Base-by-base conservation (phyloP, 2,113 vertebrate genomes). In the Isichthys henryi region DNA sequence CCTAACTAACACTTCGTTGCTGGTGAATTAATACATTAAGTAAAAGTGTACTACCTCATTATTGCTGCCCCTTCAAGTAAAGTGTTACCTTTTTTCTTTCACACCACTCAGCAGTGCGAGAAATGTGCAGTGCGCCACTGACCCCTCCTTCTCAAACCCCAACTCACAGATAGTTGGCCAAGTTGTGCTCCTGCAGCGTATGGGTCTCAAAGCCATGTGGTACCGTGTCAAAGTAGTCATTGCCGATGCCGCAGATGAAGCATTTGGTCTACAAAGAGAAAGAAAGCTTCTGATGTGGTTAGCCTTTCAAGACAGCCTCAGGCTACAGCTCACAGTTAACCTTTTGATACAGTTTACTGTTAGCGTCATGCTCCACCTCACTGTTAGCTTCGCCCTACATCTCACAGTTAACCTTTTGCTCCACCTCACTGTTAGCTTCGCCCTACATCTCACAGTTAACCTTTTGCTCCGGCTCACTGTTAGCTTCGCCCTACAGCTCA, bases 171-270 rank as follows among this genome's bases (percentile, higher is more conserved):
- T 99, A 99, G 95, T 99, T 99, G 92, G 98, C 98, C 92, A 99
- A 92, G 94, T 99, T 99, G 97, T 99, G 98, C 94, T 99, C 98
- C 95, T 99, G 98, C 35, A 99, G 93, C 0, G 98, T 99, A 94
- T 99, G 98, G 17, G 98, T 99, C 94, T 99, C 98, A 93, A 99
- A 99, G 93, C 98, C 98, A 7, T 99, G 98, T n/a, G 98, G 98
- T 86, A 99, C 98, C 0, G 98, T 99, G 94, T 99, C 98, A 83
- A 99, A 99, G 94, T 99, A 99, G 92, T 99, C 98, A 15, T 99
- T 99, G 90, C 98, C 98, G 88, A 99, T 99, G 56, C 98, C 98
- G 92, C 98, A 99, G 94, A 99, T 99, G 93, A 99, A 99, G 93
- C 98, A 99, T 92, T 99, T 99, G 0, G 98, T 99, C 98, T 99